Percentiles rank a stretch among this genome's conserved stretches.
Evolutionary conservation across 2,888 invertebrate genomes (phyloP).

Genomic region (Salpingus planirostris): DNA sequence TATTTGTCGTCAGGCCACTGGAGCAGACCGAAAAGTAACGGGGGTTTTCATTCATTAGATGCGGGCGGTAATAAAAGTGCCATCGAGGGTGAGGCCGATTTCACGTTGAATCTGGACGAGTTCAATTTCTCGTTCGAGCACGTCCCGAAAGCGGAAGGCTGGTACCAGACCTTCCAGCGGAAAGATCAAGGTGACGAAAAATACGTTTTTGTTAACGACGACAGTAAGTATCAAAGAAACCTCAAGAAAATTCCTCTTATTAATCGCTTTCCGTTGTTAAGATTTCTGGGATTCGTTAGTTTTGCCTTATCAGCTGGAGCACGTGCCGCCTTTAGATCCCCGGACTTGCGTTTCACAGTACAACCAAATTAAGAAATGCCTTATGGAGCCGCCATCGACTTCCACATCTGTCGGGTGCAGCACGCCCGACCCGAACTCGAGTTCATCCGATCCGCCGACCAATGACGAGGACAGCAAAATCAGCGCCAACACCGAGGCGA

Average conservation of each 20-base stretch:
- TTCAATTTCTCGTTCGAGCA: conserved; percentile 68
- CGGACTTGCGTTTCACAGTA: conserved; percentile 42
- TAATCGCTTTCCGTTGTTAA: conserved; percentile 32
- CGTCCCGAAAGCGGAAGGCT: conserved; percentile 63
- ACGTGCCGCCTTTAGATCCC: conserved; percentile 51
- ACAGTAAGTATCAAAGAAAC: conserved; percentile 33
- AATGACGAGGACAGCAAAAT: conserved; percentile 32
- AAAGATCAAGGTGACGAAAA: conserved; percentile 64
- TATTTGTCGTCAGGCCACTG: conserved; percentile 29
- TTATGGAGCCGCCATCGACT: conserved; percentile 35
- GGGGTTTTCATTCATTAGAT: conserved; percentile 26
- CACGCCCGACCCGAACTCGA: conserved; percentile 26
- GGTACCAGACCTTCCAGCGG: conserved; percentile 70
- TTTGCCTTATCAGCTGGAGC: conserved; percentile 68
- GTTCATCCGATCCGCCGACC: conserved; percentile 17
- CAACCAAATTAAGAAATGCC: conserved; percentile 41
- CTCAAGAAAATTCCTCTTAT: neutral
- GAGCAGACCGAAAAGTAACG: conserved; percentile 31
- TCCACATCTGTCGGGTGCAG: conserved; percentile 27
- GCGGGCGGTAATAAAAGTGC: conserved; percentile 13
- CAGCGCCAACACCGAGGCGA: conserved; percentile 19
- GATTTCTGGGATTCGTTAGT: conserved; percentile 55
- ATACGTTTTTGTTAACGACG: conserved; percentile 49
- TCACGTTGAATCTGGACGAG: conserved; percentile 46
- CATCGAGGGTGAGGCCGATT: conserved; percentile 13